Evolutionary conservation across 2,888 invertebrate species (phyloP), one percentile per base, ranked within the genome.

Genomic region (Isotomurus palustris): DNA sequence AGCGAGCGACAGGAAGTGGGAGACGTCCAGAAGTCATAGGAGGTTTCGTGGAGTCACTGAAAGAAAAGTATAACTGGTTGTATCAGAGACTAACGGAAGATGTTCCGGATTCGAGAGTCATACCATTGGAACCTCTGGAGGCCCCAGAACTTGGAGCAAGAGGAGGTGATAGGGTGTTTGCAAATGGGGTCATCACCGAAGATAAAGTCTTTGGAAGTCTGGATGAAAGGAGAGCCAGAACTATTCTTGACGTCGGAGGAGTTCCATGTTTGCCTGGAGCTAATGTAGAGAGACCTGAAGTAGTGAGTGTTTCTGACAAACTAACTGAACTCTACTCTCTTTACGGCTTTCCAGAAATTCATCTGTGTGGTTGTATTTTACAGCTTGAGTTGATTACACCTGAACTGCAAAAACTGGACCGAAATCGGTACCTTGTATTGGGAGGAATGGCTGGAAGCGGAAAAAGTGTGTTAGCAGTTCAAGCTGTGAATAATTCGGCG

Each of bases 391-490:
- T 56, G 66, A 76, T 85, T 41, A 78, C 76, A 41, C 61, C 69
- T n/a, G 76, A 76, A 50, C 72, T 85, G 32, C 72, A 73, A 48
- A 70, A 72, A 1, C 72, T 85, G 22, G 71, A 76, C 25, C 78
- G 81, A 4, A 80, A 81, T 64, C 78, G 81, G 59, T 82, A 82
- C 62, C 74, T 86, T 2, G 82, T 80, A 0, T 76, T 87, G 14
- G 82, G 85, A 72, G 87, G 87, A 10, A 85, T 87, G 84, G 80
- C 84, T n/a, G 87, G 87, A 1, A 83, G 81, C 66, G 88, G 87
- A 25, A 87, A 87, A 76, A 84, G 86, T 0, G 82, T 83, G 52
- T 76, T 86, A 10, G 83, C 83, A 1, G 81, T 83, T 12, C 72
- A 72, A 56, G 67, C 65, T 47, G 53, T 64, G 6, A 51, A 49